These are phyloP conservation scores for Halcyon chelicuti DNA, from an alignment of 2,797 vertebrate species.

Conservation along the genomic window DNA sequence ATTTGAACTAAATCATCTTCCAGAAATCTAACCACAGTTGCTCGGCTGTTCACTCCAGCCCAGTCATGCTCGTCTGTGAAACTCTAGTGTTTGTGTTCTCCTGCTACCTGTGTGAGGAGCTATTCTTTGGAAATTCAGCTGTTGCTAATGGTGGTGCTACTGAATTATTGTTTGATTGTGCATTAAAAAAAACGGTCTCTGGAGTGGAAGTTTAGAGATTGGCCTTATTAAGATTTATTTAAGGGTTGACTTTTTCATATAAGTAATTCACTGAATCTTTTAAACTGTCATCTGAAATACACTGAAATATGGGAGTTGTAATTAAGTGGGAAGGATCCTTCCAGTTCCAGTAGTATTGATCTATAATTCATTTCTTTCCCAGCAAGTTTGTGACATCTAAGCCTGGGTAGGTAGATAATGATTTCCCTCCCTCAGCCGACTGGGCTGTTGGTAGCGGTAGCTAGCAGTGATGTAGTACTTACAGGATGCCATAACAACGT, in stretches of 20 bases:
- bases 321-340: slow-evolving; percentile 76
- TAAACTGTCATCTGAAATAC: slow-evolving; percentile 50
- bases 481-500: background rate
- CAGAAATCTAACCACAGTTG: background rate
- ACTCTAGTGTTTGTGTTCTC: background rate
- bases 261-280: background rate
- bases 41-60: background rate
- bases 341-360: slow-evolving; percentile 73
- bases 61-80: background rate
- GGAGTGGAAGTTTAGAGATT: background rate
- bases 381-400: slow-evolving; percentile 65
- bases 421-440: slow-evolving; percentile 18
- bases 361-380: slow-evolving; percentile 74
- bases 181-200: background rate
- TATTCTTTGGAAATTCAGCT: background rate
- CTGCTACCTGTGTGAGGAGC: background rate
- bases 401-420: slow-evolving; percentile 61
- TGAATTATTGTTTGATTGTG: background rate
- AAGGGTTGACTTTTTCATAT: background rate
- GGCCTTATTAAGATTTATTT: background rate
- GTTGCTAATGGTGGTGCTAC: background rate
- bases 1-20: background rate
- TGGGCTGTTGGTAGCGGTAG: background rate
- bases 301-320: slow-evolving; percentile 67
- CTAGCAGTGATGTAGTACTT: background rate